Base-by-base conservation (phyloP, 2,113 vertebrate species). In the Xiphias gladius region DNA sequence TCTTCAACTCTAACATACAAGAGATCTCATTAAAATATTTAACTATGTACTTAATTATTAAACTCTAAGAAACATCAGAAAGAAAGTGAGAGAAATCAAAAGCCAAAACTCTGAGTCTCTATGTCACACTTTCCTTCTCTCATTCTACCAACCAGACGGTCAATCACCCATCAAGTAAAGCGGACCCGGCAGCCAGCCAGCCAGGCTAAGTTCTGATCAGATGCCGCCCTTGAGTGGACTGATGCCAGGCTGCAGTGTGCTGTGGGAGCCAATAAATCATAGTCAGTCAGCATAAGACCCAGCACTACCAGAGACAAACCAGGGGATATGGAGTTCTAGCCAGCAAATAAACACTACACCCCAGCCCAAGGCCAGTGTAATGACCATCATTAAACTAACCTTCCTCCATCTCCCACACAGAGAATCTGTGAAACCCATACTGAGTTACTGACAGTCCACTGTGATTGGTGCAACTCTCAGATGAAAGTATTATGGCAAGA, bases 331-430 rank as follows among this genome's bases (percentile, higher is more conserved):
- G 72, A 89, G 86, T 28, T 77, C 61, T 35, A 85, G 90, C 90
- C 92, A 91, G 85, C 84, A 93, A 93, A 94, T 90, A 93, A 94
- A 94, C 94, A 93, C 86, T 61, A 76, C 85, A 77, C 80, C 80
- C 67, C 63, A 85, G 82, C 90, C 72, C 89, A 88, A 92, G 89
- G 92, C 82, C 90, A 71, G 76, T 73, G 17, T 93, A 93, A 95
- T 91, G 88, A 85, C 91, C 93, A 82, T 92, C 89, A 93, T 92
- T 94, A 93, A 82, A 86, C 85, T 61, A 84, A 85, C 79, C 70
- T 76, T 69, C 82, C 83, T 88, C 79, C 82, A 73, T 80, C 86
- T 76, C 88, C 88, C 88, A 85, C 91, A 73, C 85, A 61, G 81
- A 76, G 61, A 85, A 84, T 78, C 82, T 73, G 84, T 10, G 64